A percentile compares a stretch with the other conserved stretches of the same genome.
These are phyloP conservation scores for Drosophila pachea DNA, from an alignment of 1,140 invertebrate species.

Conservation along the genomic window DNA sequence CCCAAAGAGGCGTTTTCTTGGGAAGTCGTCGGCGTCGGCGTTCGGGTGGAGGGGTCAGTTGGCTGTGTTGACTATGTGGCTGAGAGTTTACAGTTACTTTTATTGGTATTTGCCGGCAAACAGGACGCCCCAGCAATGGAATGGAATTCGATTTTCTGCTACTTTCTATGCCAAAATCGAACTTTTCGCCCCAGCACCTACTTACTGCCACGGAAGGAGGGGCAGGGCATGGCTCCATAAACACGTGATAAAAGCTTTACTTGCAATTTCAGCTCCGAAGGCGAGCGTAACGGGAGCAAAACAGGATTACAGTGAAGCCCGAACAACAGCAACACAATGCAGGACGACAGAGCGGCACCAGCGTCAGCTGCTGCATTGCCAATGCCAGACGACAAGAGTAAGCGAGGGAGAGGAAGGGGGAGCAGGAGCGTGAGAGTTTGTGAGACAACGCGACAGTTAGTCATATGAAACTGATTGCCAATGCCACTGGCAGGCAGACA, in stretches of 20 bases:
- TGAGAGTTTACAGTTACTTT: constrained; percentile 56
- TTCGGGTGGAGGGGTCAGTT: neutral
- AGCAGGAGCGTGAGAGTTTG: neutral
- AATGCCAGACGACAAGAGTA: constrained; percentile 24
- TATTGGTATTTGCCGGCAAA: constrained; percentile 68
- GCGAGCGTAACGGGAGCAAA: constrained; percentile 40
- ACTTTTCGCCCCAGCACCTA: constrained; percentile 60
- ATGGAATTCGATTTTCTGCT: constrained; percentile 71
- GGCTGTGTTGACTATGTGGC: constrained; percentile 10
- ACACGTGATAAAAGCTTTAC: constrained; percentile 75
- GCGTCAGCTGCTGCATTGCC: constrained; percentile 2
- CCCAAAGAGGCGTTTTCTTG: too few species aligned
- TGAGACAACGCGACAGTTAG: constrained; percentile 7
- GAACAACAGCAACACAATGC: constrained; percentile 18
- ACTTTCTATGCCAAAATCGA: constrained; percentile 72
- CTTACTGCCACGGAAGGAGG: constrained; percentile 42
- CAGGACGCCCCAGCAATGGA: constrained; percentile 42
- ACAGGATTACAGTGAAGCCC: constrained; percentile 27
- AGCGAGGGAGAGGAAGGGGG: neutral
- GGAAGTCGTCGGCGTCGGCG: too few species aligned
- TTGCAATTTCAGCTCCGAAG: constrained; percentile 69
- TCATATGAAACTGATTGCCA: neutral
- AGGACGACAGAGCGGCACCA: constrained; percentile 32
- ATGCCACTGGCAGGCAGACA: neutral
- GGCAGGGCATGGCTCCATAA: constrained; percentile 30